phyloP scores from a whole-genome alignment of 2,888 invertebrate species.

The Pyrochroa serraticornis region DNA sequence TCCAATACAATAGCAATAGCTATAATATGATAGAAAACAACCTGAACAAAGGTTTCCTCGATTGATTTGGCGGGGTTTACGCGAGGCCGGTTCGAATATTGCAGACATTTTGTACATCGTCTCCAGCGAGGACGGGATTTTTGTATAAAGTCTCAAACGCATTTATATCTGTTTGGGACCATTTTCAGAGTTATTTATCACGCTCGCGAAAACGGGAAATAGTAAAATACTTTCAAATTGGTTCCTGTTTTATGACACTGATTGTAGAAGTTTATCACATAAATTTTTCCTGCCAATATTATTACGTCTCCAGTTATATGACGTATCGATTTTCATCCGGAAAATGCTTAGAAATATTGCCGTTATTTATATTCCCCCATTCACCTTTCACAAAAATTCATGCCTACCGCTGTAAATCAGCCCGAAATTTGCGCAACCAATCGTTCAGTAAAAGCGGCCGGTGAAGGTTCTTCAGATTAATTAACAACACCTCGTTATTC shows the following conservation, averaged over 20 bases:
- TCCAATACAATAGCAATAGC: no score
- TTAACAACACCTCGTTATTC: constrained; percentile 28
- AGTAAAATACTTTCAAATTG: constrained; percentile 14
- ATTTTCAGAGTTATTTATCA: neutral
- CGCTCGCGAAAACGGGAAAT: constrained; percentile 1
- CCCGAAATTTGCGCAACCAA: constrained; percentile 18
- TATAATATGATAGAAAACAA: no score
- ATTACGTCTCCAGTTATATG: constrained; percentile 15
- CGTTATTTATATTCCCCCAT: constrained; percentile 12
- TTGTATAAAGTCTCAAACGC: neutral
- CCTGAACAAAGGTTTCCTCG: neutral
- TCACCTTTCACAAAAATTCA: neutral
- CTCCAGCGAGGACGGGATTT: neutral
- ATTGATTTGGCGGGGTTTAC: constrained; percentile 43
- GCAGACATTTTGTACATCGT: neutral
- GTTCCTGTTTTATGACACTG: constrained; percentile 20
- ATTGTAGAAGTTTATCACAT: constrained; percentile 18
- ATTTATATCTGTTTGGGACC: constrained; percentile 3
- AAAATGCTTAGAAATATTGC: constrained; percentile 1
- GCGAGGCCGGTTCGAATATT: constrained; percentile 32
- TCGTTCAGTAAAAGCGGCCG: constrained; percentile 14
- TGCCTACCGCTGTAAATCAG: constrained; percentile 7
- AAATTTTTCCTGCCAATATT: constrained; percentile 12
- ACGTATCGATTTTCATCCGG: constrained; percentile 11
- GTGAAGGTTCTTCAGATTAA: constrained; percentile 23